These are phyloP conservation scores for Spisula solida DNA, from an alignment of 2,888 invertebrate species.

Conservation along the genomic window DNA sequence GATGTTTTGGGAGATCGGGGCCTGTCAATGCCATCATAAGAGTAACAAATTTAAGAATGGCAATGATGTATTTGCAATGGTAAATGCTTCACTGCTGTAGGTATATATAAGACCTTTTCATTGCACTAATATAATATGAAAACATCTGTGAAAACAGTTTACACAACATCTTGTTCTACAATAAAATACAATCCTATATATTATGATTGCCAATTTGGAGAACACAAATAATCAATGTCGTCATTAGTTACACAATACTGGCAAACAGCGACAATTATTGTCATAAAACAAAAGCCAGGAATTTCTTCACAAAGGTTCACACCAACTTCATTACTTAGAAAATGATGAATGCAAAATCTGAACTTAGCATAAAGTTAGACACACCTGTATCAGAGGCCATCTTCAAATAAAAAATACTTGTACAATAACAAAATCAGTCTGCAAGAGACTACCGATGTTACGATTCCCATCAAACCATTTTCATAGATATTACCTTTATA, in stretches of 20 bases:
- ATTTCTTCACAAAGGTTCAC: neutral
- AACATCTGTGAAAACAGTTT: neutral
- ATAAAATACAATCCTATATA: neutral
- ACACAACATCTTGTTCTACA: slow-evolving; percentile 1
- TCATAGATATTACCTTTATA: no score
- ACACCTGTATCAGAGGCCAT: neutral
- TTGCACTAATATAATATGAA: neutral
- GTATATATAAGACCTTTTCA: neutral
- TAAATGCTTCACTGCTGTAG: neutral
- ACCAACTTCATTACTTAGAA: slow-evolving; percentile 15
- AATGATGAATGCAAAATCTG: neutral
- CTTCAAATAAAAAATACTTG: neutral
- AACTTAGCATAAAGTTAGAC: neutral
- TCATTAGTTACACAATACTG: neutral
- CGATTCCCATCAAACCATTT: no score
- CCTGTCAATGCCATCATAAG: no score
- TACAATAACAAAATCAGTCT: no score
- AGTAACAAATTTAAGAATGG: no score
- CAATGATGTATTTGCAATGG: no score
- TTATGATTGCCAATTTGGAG: neutral
- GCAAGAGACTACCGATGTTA: no score
- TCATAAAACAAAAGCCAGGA: neutral
- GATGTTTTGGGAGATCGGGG: no score
- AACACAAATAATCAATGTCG: neutral
- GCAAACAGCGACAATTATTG: neutral